A percentile compares a stretch with the other conserved stretches of the same genome.
These are phyloP conservation scores for Cotesia typhae DNA, from an alignment of 1,140 invertebrate genomes.

Conservation along the genomic window DNA sequence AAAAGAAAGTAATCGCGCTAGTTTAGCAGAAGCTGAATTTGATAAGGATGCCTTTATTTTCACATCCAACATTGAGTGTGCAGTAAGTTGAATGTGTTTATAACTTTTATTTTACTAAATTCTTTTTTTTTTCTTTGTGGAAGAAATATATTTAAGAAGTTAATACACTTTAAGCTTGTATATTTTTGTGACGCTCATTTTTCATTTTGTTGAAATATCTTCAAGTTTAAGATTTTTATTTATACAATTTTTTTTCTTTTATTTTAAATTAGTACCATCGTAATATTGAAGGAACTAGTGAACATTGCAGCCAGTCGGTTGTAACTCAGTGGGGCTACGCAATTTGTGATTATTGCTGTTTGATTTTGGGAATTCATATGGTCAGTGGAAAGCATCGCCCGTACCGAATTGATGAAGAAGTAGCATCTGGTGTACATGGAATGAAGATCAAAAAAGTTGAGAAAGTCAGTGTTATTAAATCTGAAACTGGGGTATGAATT, in stretches of 20 bases:
- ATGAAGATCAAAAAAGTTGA: background rate
- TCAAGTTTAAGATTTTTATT: too few relatives aligned
- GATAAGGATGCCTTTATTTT: conserved; percentile 8
- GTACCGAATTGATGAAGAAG: conserved; percentile 1
- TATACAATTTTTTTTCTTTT: conserved; percentile 5
- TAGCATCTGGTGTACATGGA: background rate
- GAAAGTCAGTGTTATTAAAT: background rate
- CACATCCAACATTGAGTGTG: conserved; percentile 15
- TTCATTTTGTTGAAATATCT: too few relatives aligned
- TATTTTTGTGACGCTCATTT: too few relatives aligned
- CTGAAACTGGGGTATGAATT: background rate
- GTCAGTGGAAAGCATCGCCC: conserved; percentile 65
- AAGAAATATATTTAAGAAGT: too few relatives aligned
- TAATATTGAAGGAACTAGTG: conserved; percentile 48
- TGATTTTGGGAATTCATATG: conserved; percentile 57
- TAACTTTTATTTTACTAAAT: conserved; percentile 8
- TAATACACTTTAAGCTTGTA: too few relatives aligned
- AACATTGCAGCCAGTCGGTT: conserved; percentile 66
- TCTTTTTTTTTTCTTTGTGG: background rate
- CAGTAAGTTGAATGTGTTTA: conserved; percentile 14
- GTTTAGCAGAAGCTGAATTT: background rate
- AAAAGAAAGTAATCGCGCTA: background rate
- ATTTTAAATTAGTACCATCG: conserved; percentile 64
- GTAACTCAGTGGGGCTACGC: conserved; percentile 68
- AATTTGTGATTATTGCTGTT: conserved; percentile 68